Percentiles rank a stretch among this genome's conserved stretches.
phyloP scores from a whole-genome alignment of 2,888 invertebrate species.

The Nemotelus nigrinus region DNA sequence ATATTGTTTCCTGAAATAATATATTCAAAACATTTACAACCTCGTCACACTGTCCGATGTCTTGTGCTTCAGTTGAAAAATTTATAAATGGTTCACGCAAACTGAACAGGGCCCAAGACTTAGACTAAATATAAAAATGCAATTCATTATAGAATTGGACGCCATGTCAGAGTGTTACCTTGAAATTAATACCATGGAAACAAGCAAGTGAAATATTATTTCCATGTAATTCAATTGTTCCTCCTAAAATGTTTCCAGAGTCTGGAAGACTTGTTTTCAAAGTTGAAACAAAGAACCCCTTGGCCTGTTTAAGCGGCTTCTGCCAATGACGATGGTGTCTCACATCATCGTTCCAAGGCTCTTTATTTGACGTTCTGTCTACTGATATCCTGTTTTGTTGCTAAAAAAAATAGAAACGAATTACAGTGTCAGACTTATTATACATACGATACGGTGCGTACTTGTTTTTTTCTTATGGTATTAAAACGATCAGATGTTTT shows the following conservation, averaged over 20 bases:
- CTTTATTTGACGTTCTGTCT: constrained; percentile 55
- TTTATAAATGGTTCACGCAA: constrained; percentile 91
- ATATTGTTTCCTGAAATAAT: constrained; percentile 57
- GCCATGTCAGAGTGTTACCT: constrained; percentile 60
- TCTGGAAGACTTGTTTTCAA: constrained; percentile 75
- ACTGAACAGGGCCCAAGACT: constrained; percentile 96
- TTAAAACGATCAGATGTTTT: constrained; percentile 62
- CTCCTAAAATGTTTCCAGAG: constrained; percentile 83
- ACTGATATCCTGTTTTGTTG: constrained; percentile 56
- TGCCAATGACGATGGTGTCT: constrained; percentile 96
- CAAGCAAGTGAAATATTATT: constrained; percentile 94
- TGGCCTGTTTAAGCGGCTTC: constrained; percentile 81
- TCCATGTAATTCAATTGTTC: constrained; percentile 88
- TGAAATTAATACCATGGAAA: constrained; percentile 97
- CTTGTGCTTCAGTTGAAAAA: constrained; percentile 93
- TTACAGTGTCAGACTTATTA: not conserved
- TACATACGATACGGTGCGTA: constrained; percentile 43
- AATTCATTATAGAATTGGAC: not conserved
- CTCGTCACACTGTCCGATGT: constrained; percentile 77
- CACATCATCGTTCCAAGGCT: constrained; percentile 69
- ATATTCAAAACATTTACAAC: constrained; percentile 51
- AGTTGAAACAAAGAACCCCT: constrained; percentile 81
- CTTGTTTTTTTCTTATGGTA: constrained; percentile 62
- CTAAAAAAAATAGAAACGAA: not conserved
- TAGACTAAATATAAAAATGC: constrained; percentile 66